Conservation (phyloP, 2,113 vertebrate species). For the Phaethornis superciliosus region DNA sequence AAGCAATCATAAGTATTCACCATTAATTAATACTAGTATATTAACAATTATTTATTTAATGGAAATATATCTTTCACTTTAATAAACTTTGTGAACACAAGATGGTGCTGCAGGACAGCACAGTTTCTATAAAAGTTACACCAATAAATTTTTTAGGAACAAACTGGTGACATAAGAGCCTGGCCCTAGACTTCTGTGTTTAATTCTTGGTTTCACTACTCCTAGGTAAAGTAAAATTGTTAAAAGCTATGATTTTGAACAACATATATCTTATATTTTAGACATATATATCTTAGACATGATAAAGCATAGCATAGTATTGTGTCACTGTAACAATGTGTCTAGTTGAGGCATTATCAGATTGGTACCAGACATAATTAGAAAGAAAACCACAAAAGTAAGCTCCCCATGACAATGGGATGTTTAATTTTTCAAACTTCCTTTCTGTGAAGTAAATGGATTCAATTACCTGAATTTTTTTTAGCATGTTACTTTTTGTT, state of each 20-base stretch:
- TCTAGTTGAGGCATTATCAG: neutral
- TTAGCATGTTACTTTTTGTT: neutral
- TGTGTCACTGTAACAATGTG: neutral
- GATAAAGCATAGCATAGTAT: neutral
- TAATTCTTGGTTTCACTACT: neutral
- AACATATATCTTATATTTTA: neutral
- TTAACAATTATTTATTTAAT: neutral
- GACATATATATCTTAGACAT: neutral
- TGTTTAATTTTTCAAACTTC: neutral
- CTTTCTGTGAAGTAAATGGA: neutral
- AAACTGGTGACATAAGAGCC: rapidly evolving
- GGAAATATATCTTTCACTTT: neutral
- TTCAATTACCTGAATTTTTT: neutral
- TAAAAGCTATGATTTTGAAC: neutral
- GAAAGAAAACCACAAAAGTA: neutral
- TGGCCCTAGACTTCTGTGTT: neutral
- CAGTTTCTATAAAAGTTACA: neutral
- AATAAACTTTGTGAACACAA: slow-evolving; percentile 28
- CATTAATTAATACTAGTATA: no score
- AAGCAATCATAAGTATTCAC: no score
- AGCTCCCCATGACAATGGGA: neutral
- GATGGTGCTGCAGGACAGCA: slow-evolving; percentile 65
- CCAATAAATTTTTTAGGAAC: neutral
- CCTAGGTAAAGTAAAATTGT: neutral
- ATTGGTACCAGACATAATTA: neutral